Percentiles rank a stretch among this genome's conserved stretches.
phyloP scores from a whole-genome alignment of 2,797 vertebrate genomes.

The Nannoperca australis region DNA sequence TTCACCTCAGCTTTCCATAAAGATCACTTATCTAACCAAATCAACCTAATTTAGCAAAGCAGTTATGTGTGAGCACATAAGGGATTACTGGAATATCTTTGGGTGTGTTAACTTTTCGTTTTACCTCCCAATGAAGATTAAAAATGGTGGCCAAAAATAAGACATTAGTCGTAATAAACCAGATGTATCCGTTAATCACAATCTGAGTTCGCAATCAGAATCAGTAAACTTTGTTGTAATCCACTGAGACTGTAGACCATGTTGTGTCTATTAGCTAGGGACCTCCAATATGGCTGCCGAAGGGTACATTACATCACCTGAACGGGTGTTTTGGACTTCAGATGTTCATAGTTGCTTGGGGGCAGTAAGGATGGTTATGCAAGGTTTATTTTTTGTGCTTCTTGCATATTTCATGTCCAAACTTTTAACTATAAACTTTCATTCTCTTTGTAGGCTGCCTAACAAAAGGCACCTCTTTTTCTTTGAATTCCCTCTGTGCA shows the following conservation, averaged over 20 bases:
- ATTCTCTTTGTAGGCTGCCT: conserved; percentile 46
- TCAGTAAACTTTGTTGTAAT: background rate
- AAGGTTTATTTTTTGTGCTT: conserved; percentile 26
- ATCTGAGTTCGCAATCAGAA: background rate
- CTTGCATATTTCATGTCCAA: conserved; percentile 54
- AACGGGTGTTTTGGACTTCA: conserved; percentile 28
- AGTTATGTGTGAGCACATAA: background rate
- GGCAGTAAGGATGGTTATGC: conserved; percentile 30
- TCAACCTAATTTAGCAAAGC: background rate
- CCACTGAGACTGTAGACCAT: conserved; percentile 7
- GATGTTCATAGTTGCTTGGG: conserved; percentile 7
- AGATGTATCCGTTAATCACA: background rate
- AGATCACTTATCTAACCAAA: too few relatives aligned
- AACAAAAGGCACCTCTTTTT: conserved; percentile 36
- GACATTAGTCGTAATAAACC: background rate
- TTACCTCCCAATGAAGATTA: background rate
- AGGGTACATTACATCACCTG: conserved; percentile 26
- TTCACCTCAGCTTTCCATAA: background rate
- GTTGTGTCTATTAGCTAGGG: conserved; percentile 9
- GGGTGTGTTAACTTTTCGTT: background rate
- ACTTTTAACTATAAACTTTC: conserved; percentile 12
- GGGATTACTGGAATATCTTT: background rate
- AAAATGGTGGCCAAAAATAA: background rate
- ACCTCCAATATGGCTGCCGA: conserved; percentile 21
- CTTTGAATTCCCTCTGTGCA: conserved; percentile 26